Evolutionary conservation across 1,140 invertebrate genomes (phyloP).

Genomic region (Riptortus pedestris): DNA sequence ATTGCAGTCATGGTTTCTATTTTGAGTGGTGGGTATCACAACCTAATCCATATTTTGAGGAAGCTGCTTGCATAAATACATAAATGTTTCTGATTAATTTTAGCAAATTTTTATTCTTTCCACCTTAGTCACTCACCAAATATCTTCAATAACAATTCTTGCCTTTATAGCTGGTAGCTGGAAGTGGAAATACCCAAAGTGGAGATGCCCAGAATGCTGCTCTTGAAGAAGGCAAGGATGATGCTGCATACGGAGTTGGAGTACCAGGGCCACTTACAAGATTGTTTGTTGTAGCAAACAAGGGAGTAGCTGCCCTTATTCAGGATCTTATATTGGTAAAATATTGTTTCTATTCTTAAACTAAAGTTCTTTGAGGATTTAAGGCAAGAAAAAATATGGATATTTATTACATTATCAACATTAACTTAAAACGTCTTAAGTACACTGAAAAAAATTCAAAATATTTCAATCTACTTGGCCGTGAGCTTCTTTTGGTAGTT

Average conservation of each 20-base stretch:
- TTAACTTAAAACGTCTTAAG: background rate
- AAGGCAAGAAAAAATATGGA: background rate
- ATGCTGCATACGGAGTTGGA: conserved; percentile 46
- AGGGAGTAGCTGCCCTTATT: conserved; percentile 69
- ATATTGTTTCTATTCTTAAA: conserved; percentile 25
- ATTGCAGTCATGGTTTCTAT: too few species aligned
- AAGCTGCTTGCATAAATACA: too few species aligned
- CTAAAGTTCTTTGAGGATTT: background rate
- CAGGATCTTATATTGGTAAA: conserved; percentile 72
- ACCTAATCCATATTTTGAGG: too few species aligned
- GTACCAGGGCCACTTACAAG: conserved; percentile 74
- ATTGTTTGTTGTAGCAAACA: conserved; percentile 70
- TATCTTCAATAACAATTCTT: too few species aligned
- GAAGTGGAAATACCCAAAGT: conserved; percentile 47
- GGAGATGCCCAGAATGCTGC: conserved; percentile 36
- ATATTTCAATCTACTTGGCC: too few species aligned
- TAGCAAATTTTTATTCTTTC: too few species aligned
- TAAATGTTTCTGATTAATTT: too few species aligned
- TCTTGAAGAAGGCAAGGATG: conserved; percentile 47
- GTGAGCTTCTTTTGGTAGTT: too few species aligned
- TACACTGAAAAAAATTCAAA: too few species aligned
- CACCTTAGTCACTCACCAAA: too few species aligned
- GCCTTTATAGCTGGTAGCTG: conserved; percentile 54
- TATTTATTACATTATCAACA: background rate
- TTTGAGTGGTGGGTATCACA: too few species aligned